These are phyloP conservation scores for Campoplex nolae DNA, from an alignment of 2,888 invertebrate genomes.

Conservation along the genomic window DNA sequence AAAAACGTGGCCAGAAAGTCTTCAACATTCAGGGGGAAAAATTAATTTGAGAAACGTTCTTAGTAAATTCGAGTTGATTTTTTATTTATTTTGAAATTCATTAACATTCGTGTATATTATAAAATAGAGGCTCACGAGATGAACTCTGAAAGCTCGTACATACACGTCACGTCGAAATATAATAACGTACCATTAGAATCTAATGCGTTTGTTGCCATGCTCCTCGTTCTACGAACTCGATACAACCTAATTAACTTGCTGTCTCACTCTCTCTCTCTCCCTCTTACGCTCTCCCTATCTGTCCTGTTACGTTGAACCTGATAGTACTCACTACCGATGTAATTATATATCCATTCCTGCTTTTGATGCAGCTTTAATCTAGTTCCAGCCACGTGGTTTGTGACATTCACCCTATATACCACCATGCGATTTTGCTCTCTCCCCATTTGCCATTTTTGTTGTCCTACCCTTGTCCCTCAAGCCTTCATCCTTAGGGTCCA, in stretches of 20 bases:
- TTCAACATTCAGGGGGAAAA: not conserved
- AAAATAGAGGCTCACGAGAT: not conserved
- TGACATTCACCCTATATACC: constrained; percentile 18
- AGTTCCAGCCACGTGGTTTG: constrained; percentile 63
- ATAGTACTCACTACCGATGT: constrained; percentile 77
- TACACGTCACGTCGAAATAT: constrained; percentile 74
- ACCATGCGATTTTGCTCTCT: constrained; percentile 38
- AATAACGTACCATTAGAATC: constrained; percentile 80
- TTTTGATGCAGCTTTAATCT: constrained; percentile 82
- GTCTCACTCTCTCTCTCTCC: constrained; percentile 34
- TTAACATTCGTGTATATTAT: not conserved
- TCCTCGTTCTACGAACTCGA: constrained; percentile 78
- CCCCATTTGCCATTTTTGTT: constrained; percentile 15
- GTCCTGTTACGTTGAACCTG: constrained; percentile 81
- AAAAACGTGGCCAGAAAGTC: not conserved
- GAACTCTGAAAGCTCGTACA: not conserved
- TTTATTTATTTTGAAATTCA: not conserved
- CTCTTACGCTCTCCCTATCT: constrained; percentile 67
- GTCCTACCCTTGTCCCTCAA: not conserved
- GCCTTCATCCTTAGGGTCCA: not conserved
- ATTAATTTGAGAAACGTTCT: not conserved
- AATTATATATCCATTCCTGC: constrained; percentile 82
- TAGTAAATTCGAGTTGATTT: not conserved
- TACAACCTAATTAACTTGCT: constrained; percentile 82
- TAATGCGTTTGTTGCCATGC: constrained; percentile 78